Evolutionary conservation across 1,140 invertebrate genomes (phyloP).

Genomic region (Nomia melanderi): DNA sequence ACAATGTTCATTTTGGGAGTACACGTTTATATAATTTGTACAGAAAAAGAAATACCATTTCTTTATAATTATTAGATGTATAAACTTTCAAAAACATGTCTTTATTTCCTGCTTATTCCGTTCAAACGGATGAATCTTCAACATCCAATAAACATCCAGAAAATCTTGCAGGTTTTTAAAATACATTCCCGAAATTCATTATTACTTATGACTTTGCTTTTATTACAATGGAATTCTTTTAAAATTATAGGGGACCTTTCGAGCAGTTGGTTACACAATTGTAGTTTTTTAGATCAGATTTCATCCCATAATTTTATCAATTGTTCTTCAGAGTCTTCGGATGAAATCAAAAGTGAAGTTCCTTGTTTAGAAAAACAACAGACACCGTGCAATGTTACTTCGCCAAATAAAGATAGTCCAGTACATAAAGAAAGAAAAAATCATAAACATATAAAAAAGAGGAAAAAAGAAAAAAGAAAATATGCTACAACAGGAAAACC

Average conservation of each 20-base stretch:
- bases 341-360: conserved; percentile 43
- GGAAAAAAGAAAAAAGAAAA: conserved; percentile 63
- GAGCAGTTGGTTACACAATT: conserved; percentile 70
- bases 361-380: conserved; percentile 23
- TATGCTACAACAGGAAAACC: conserved; percentile 53
- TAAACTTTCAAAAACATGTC: conserved; percentile 59
- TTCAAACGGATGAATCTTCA: conserved; percentile 17
- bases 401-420: conserved; percentile 13
- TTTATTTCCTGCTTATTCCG: conserved; percentile 70
- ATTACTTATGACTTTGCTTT: background rate
- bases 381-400: conserved; percentile 1
- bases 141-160: conserved; percentile 30
- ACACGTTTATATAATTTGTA: background rate
- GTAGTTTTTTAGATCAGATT: conserved; percentile 65
- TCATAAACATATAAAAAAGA: conserved; percentile 63
- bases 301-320: conserved; percentile 43
- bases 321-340: conserved; percentile 67
- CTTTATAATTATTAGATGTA: background rate
- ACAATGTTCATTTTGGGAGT: background rate
- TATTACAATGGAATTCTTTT: conserved; percentile 3
- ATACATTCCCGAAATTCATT: background rate
- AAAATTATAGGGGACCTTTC: conserved; percentile 38
- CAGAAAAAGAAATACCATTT: background rate
- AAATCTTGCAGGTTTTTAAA: conserved; percentile 35
- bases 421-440: conserved; percentile 18